These are phyloP conservation scores for Volucella zonaria DNA, from an alignment of 2,888 invertebrate species.

Conservation along the genomic window DNA sequence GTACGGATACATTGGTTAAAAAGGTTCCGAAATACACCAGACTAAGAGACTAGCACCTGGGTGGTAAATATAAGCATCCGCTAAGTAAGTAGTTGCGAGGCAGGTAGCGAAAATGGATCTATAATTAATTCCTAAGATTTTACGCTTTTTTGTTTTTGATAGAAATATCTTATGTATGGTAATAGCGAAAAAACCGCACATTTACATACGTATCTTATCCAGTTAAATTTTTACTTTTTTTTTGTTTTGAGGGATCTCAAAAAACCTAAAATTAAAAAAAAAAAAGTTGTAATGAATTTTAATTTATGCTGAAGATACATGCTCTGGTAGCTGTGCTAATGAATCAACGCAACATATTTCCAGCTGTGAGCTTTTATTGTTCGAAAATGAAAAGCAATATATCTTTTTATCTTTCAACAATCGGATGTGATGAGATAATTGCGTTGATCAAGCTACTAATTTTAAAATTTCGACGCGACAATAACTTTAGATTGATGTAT, in stretches of 20 bases:
- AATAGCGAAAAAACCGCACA: background rate
- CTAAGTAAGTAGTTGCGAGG: conserved; percentile 48
- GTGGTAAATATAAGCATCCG: conserved; percentile 25
- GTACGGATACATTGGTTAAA: conserved; percentile 22
- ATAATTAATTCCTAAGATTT: background rate
- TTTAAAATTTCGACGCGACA: conserved; percentile 6
- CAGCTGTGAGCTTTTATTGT: conserved; percentile 66
- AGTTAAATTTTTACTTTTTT: conserved; percentile 29
- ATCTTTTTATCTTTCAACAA: conserved; percentile 68
- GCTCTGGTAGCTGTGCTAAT: conserved; percentile 65
- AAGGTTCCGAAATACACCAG: conserved; percentile 46
- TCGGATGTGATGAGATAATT: conserved; percentile 65
- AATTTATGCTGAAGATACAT: conserved; percentile 64
- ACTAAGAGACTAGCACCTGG: conserved; percentile 67
- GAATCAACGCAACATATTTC: conserved; percentile 70
- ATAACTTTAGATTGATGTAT: conserved; percentile 38
- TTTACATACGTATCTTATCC: conserved; percentile 33
- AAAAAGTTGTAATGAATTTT: conserved; percentile 57
- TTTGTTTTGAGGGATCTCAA: conserved; percentile 52
- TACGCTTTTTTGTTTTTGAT: conserved; percentile 5
- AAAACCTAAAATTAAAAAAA: conserved; percentile 44
- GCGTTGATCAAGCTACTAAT: conserved; percentile 28
- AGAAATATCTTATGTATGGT: conserved; percentile 13
- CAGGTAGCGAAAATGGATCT: conserved; percentile 58
- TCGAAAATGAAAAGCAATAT: conserved; percentile 63